Conservation (phyloP, 2,113 vertebrate genomes). For the Salvelinus namaycush region DNA sequence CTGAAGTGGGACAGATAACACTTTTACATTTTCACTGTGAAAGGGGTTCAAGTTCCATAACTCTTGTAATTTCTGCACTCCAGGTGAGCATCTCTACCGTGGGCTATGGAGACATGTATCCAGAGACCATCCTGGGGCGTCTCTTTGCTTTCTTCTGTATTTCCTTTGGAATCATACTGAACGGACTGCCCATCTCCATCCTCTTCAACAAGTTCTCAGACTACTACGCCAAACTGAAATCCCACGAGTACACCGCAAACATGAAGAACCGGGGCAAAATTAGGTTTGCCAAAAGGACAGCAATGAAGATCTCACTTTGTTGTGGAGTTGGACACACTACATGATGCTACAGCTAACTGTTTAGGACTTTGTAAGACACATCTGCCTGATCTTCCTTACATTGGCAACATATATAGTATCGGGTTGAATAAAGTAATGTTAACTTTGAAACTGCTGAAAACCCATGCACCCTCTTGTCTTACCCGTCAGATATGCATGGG, state of each 20-base stretch:
- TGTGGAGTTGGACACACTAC: conserved; percentile 25
- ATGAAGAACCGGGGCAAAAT: conserved; percentile 64
- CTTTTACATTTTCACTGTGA: neutral
- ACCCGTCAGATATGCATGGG: no score
- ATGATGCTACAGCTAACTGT: neutral
- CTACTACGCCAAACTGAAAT: conserved; percentile 87
- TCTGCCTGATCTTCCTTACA: no score
- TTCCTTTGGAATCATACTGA: conserved; percentile 87
- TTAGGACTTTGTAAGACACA: neutral
- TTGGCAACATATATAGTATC: no score
- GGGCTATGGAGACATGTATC: conserved; percentile 87
- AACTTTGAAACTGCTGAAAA: no score
- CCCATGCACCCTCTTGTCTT: no score
- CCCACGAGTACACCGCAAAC: conserved; percentile 81
- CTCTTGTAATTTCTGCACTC: conserved; percentile 1
- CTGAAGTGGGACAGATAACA: neutral
- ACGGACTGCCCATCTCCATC: conserved; percentile 91
- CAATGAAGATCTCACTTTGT: conserved; percentile 35
- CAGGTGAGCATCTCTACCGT: conserved; percentile 91
- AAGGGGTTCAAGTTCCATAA: conserved; percentile 39
- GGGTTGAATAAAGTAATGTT: no score
- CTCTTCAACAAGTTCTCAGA: conserved; percentile 92
- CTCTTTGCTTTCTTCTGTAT: conserved; percentile 83
- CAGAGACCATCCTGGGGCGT: conserved; percentile 83
- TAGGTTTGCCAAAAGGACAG: conserved; percentile 61